Evolutionary conservation across 1,140 invertebrate species (phyloP), one percentile per base, ranked within the genome.

Genomic region (Lucilia cuprina): DNA sequence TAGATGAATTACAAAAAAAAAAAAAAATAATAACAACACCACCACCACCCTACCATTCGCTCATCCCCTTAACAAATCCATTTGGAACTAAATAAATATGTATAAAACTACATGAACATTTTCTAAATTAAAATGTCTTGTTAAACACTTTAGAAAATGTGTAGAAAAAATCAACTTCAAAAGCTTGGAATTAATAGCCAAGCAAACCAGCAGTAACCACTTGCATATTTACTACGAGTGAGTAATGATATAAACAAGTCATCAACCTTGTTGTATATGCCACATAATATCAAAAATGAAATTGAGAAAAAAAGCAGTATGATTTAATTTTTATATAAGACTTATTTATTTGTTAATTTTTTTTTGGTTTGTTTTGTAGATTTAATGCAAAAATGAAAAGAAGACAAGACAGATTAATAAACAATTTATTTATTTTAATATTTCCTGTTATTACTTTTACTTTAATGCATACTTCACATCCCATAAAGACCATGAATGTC

Each of bases 381-480:
- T 60, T 60, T 60, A n/a, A 60, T 65, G 65, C 19, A 21, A 19
- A 21, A 19, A 65, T 65, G 14, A 65, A 25, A 19, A 70, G 19
- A 70, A 60, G 14, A 8, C 41, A 41, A 41, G 41, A 60, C 14
- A 60, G 55, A 60, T 60, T 60, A 60, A 60, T 60, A 60, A 60
- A 60, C 14, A 60, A 60, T 78, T 34, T 78, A 78, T 41, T 78
- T 83, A 25, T 84, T 83, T 74, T 49, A n/a, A 74, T 14, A 78
- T 84, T 84, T 84, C 74, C 35, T 84, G 35, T 80, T 65, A 55
- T 55, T 80, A 84, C 34, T 80, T 41, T 80, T 41, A 41, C 41
- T 41, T 41, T 10, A 41, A 30, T 30, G 25, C 25, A 30, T 30
- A 41, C 41, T 41, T 75, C 14, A 47, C 21, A 30, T 30, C 25